Base-by-base conservation (phyloP, 1,140 invertebrate genomes). In the Andrena cerasifolii region DNA sequence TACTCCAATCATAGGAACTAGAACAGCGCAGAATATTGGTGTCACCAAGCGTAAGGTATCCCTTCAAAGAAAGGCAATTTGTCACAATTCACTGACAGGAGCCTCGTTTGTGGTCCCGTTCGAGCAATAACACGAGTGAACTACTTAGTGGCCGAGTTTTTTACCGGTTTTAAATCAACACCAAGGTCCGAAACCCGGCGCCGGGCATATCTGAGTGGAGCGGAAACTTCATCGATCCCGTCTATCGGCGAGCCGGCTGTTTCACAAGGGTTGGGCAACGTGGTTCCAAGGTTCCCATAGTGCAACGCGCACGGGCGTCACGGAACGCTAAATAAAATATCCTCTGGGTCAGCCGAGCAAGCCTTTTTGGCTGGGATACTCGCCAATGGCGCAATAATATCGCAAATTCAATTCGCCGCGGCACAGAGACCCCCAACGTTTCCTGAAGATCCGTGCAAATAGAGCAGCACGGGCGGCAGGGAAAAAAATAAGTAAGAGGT, bases 391-490 rank as follows among this genome's bases (percentile, higher is more conserved):
- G 36, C 10, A 87, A 87, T 84, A 87, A 85, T 83, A 84, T 83
- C 73, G 78, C 62, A 87, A 80, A 83, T 84, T 88, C 77, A 87
- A 89, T 88, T 82, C 74, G 83, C 51, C 58, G 62, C n/a, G 70
- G 71, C 45, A 24, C 14, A 18, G 63, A 56, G 62, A 28, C 24
- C 24, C 71, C 21, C 16, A n/a, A 47, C 43, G 59, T 31, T 18
- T 51, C 40, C 49, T 62, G 73, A 88, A 88, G 87, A 89, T 88
- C 83, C 82, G 86, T 89, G 88, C 85, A 89, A 90, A 89, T 88
- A 89, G 53, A 65, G 65, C 71, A 71, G 71, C 78, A 59, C 79
- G 78, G 40, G 14, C 21, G 40, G 26, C 53, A 33, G 65, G 75
- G 71, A 62, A 56, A 70, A 81, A 83, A 84, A 84, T 80, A 75